Base-by-base conservation (phyloP, 2,888 invertebrate genomes). In the Apocheima hispidaria region DNA sequence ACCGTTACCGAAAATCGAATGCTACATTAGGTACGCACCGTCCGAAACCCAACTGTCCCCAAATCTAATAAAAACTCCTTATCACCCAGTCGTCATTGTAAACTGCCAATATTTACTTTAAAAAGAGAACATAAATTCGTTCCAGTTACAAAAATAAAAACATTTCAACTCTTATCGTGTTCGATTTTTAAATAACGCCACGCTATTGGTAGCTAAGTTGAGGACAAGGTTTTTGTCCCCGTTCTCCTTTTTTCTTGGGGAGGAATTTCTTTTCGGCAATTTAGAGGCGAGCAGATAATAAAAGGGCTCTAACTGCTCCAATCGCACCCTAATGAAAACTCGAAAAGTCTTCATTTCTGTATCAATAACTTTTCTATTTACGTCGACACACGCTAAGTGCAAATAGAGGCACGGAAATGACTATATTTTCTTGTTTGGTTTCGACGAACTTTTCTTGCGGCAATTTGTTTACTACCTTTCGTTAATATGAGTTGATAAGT, bases 1-100 rank as follows among this genome's bases (percentile, higher is more conserved):
- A 92, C 92, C 92, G 90, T 92, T 92, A 90, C 90, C 83, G 87
- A 88, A 90, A 92, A 92, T 90, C 90, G 92, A 92, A 90, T 85
- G 85, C 84, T 82, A 87, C 90, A 91, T 92, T 91, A 82, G 82
- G 80, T 75, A 90, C 87, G 84, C 87, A 84, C 82, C 81, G 90
- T 90, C 91, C 92, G 86, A 89, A 84, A 81, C 78, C 77, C 76
- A 82, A 84, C 83, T 79, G 83, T 80, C 79, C 81, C 79, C 77
- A 79, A 77, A 79, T 78, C 84, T 84, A 88, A 92, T 90, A 91
- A 92, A 91, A 90, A 85, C 82, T 84, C 80, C 88, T 91, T 90
- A 90, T 92, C 92, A 86, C 74, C 68, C 74, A 77, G 73, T 73
- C 79, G 75, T 82, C 82, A 85, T 84, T 86, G 84, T 86, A 83